Percentiles rank a stretch among this genome's conserved stretches.
phyloP scores from a whole-genome alignment of 2,888 invertebrate species.

The Morinoia aosen region DNA sequence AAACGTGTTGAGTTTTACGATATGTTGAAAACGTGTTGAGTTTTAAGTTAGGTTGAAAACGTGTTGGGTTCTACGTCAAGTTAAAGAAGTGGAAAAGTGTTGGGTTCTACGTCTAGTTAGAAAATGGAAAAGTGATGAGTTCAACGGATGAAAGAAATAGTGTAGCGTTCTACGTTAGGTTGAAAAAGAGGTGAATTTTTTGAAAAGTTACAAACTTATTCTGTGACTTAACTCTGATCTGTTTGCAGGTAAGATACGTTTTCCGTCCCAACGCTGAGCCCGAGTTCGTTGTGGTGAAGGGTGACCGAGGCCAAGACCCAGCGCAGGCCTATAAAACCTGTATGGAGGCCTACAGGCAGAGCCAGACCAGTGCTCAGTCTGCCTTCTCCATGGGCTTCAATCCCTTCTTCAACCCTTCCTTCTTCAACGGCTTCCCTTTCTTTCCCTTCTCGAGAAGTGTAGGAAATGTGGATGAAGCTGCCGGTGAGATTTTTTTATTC shows the following conservation, averaged over 20 bases:
- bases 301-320: not conserved
- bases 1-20: too few species aligned
- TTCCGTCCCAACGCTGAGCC: not conserved
- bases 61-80: too few species aligned
- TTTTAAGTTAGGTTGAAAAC: too few species aligned
- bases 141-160: too few species aligned
- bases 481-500: not conserved
- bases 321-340: not conserved
- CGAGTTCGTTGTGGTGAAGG: not conserved
- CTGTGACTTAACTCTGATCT: not conserved
- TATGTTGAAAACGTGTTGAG: too few species aligned
- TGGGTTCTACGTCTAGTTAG: too few species aligned
- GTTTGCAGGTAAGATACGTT: not conserved
- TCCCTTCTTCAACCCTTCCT: not conserved
- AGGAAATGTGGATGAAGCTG: not conserved
- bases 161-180: too few species aligned
- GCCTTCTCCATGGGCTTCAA: constrained; percentile 15
- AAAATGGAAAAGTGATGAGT: too few species aligned
- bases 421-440: not conserved
- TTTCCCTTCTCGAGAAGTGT: not conserved
- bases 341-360: constrained; percentile 17
- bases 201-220: not conserved
- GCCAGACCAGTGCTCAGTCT: not conserved
- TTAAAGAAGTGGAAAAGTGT: too few species aligned
- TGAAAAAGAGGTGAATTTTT: not conserved